A percentile compares a stretch with the other conserved stretches of the same genome.
phyloP scores from a whole-genome alignment of 2,888 invertebrate genomes.

The Xanthostigma xanthostigma region DNA sequence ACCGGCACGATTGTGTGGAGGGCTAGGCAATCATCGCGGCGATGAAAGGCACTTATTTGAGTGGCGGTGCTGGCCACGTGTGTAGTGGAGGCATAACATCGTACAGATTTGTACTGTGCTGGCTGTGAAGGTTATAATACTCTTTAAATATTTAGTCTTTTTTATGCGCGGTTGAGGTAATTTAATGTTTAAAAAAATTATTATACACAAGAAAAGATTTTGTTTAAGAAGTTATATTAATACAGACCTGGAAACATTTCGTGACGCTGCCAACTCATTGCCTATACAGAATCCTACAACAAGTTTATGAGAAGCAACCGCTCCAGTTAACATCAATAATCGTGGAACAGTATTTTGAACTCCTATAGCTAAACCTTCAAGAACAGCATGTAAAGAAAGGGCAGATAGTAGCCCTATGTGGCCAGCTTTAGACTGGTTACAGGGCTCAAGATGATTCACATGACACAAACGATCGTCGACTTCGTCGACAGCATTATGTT shows the following conservation, averaged over 20 bases:
- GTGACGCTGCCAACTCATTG: constrained; percentile 37
- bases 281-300: constrained; percentile 73
- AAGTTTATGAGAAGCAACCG: constrained; percentile 64
- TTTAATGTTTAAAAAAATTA: too few species aligned
- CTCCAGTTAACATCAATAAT: constrained; percentile 49
- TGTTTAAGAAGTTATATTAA: too few species aligned
- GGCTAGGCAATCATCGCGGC: too few species aligned
- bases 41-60: too few species aligned
- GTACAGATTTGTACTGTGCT: too few species aligned
- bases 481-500: neutral
- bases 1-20: too few species aligned
- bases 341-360: constrained; percentile 47
- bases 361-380: constrained; percentile 73
- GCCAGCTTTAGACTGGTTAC: constrained; percentile 43
- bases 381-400: constrained; percentile 57
- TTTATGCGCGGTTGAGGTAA: too few species aligned
- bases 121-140: too few species aligned
- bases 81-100: too few species aligned
- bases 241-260: neutral
- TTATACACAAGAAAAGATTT: too few species aligned
- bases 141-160: too few species aligned
- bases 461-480: constrained; percentile 34
- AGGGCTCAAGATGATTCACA: constrained; percentile 50
- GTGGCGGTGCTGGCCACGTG: too few species aligned
- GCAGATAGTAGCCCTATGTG: constrained; percentile 54